phyloP scores from a whole-genome alignment of 1,140 invertebrate species.

The Drosophila suzukii region DNA sequence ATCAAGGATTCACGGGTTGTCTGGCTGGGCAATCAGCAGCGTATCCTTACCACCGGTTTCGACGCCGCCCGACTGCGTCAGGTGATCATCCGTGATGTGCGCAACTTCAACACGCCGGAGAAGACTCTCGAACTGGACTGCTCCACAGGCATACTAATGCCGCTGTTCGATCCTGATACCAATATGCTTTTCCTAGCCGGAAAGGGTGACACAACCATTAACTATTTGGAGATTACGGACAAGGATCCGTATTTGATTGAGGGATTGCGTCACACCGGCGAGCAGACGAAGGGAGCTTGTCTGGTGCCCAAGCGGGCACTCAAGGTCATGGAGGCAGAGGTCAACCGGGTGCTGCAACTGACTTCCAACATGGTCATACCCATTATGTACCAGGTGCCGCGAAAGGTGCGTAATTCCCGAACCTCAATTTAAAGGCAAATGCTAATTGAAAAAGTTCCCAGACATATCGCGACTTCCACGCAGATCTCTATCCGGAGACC shows the following conservation, averaged over 20 bases:
- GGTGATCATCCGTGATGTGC: conserved; percentile 93
- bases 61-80: conserved; percentile 92
- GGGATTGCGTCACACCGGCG: conserved; percentile 88
- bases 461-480: conserved; percentile 97
- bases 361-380: conserved; percentile 94
- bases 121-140: conserved; percentile 93
- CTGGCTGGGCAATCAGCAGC: conserved; percentile 93
- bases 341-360: conserved; percentile 94
- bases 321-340: conserved; percentile 97
- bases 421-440: conserved; percentile 37
- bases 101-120: conserved; percentile 91
- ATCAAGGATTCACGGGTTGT: conserved; percentile 95
- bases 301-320: conserved; percentile 95
- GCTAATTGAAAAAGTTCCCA: conserved; percentile 67
- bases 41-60: conserved; percentile 93
- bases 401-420: conserved; percentile 86
- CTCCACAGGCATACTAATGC: conserved; percentile 96
- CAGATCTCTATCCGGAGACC: conserved; percentile 96
- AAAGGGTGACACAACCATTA: conserved; percentile 95
- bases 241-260: conserved; percentile 94
- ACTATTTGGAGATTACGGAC: conserved; percentile 93
- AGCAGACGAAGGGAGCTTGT: conserved; percentile 96
- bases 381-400: conserved; percentile 96
- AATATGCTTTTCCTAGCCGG: conserved; percentile 97
- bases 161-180: conserved; percentile 95